phyloP scores from a whole-genome alignment of 2,113 vertebrate genomes.

The Progne subis region DNA sequence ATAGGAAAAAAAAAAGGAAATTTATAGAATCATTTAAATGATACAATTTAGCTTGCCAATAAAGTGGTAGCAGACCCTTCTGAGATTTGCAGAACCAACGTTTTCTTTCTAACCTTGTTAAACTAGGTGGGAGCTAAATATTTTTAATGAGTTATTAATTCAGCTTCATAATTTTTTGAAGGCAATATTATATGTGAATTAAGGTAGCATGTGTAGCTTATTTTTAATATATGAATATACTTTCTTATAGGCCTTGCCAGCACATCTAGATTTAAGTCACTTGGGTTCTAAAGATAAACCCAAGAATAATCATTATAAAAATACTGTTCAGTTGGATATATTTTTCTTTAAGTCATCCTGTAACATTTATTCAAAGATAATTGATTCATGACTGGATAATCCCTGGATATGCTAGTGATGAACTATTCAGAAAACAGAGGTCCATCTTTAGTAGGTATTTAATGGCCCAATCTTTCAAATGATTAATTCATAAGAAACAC shows the following conservation, averaged over 20 bases:
- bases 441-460: not conserved
- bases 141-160: not conserved
- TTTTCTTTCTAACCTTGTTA: not conserved
- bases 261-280: not conserved
- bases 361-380: not conserved
- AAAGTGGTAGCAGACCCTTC: not conserved
- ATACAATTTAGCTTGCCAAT: not conserved
- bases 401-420: not conserved
- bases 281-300: not conserved
- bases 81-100: not conserved
- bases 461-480: not conserved
- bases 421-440: not conserved
- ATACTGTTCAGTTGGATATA: not conserved
- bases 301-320: not conserved
- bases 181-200: not conserved
- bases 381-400: not conserved
- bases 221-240: not conserved
- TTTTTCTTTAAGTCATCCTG: not conserved
- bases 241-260: not conserved
- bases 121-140: not conserved
- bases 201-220: not conserved
- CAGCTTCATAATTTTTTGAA: not conserved
- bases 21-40: not conserved
- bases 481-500: not conserved
- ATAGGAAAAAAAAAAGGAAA: not conserved